phyloP scores from a whole-genome alignment of 2,113 vertebrate species.

The Synodontis membranacea region DNA sequence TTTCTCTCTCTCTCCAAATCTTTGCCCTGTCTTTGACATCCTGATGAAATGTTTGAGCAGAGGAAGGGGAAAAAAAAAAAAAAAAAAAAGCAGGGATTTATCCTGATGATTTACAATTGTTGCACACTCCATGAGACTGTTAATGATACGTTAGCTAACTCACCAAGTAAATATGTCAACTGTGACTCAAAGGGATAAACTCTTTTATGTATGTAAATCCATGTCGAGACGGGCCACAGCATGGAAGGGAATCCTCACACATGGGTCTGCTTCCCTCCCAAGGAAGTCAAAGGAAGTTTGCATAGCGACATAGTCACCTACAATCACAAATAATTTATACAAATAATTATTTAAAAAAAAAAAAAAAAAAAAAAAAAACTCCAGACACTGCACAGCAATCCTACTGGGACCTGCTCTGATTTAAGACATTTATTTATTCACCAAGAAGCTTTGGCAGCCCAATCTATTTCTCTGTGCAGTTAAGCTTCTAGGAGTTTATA shows the following conservation, averaged over 20 bases:
- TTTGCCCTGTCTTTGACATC: conserved; percentile 52
- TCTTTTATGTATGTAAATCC: conserved; percentile 57
- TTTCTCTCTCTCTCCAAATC: conserved; percentile 35
- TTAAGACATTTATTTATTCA: conserved; percentile 77
- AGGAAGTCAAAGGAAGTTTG: neutral
- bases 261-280: neutral
- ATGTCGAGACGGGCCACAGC: conserved; percentile 61
- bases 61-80: too few relatives aligned
- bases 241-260: conserved; percentile 61
- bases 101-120: conserved; percentile 49
- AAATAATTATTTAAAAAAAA: too few relatives aligned
- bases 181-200: conserved; percentile 66
- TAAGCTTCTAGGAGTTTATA: conserved; percentile 60
- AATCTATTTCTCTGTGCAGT: conserved; percentile 13
- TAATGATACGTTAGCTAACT: conserved; percentile 69
- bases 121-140: conserved; percentile 55
- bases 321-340: too few relatives aligned
- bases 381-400: conserved; percentile 63
- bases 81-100: conserved; percentile 48
- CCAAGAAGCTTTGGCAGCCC: conserved; percentile 17
- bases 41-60: conserved; percentile 54
- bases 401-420: conserved; percentile 76
- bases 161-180: conserved; percentile 67
- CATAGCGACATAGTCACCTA: neutral
- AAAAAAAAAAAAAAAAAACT: neutral